phyloP scores from a whole-genome alignment of 2,888 invertebrate species.

The Meiosimyza decipiens region DNA sequence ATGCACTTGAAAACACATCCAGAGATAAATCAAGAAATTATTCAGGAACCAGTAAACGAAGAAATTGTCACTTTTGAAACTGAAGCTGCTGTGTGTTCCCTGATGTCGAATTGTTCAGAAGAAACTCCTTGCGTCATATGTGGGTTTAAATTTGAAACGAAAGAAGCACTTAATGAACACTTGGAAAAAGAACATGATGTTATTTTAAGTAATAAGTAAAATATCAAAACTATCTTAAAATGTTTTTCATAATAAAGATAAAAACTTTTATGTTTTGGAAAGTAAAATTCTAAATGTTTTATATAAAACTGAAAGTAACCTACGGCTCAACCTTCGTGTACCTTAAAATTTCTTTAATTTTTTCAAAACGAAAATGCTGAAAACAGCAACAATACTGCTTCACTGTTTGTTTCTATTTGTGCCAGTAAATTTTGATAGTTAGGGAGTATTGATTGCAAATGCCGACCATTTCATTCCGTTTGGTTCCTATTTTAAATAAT shows the following conservation, averaged over 20 bases:
- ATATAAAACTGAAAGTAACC: too few relatives aligned
- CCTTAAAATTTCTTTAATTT: too few relatives aligned
- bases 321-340: too few relatives aligned
- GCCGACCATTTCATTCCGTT: too few relatives aligned
- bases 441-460: too few relatives aligned
- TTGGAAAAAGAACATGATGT: slow-evolving; percentile 59
- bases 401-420: too few relatives aligned
- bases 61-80: slow-evolving; percentile 51
- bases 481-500: too few relatives aligned
- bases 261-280: neutral
- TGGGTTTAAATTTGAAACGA: slow-evolving; percentile 53
- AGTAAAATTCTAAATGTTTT: too few relatives aligned
- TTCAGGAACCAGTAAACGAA: neutral
- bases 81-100: slow-evolving; percentile 52
- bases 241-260: neutral
- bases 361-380: too few relatives aligned
- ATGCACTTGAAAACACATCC: slow-evolving; percentile 60
- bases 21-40: slow-evolving; percentile 6
- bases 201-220: slow-evolving; percentile 51
- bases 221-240: neutral
- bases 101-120: slow-evolving; percentile 33
- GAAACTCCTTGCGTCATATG: slow-evolving; percentile 54
- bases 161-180: slow-evolving; percentile 56
- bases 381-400: too few relatives aligned
- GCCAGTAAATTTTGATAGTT: too few relatives aligned